Percentiles rank a stretch among this genome's conserved stretches.
Conservation (phyloP, 2,113 vertebrate genomes). For the Aspiorhynchus laticeps region DNA sequence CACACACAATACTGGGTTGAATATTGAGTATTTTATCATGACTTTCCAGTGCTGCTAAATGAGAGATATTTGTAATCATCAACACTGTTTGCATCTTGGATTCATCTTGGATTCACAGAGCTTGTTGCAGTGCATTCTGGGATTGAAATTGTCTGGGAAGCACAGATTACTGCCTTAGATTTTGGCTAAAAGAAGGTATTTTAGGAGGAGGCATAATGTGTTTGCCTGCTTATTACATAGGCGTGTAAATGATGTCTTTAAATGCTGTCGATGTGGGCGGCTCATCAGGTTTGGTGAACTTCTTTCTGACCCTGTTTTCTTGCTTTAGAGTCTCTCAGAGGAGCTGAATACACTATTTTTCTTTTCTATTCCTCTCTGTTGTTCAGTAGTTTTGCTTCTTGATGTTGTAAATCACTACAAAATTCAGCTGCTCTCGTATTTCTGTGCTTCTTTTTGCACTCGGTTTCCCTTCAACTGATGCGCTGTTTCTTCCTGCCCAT, state of each 20-base stretch:
- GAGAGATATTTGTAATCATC: not conserved
- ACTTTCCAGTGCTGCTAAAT: not conserved
- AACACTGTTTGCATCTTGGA: not conserved
- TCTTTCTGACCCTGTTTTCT: not conserved
- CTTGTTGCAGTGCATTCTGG: not conserved
- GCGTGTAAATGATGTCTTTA: not conserved
- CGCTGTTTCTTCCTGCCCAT: conserved; percentile 22
- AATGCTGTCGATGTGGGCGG: not conserved
- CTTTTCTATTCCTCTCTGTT: not conserved
- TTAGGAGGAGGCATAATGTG: not conserved
- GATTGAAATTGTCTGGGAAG: not conserved
- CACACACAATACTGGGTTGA: not conserved
- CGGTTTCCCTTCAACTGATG: not conserved
- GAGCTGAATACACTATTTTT: not conserved
- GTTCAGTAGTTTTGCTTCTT: not conserved
- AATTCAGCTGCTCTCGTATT: not conserved
- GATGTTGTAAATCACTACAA: not conserved
- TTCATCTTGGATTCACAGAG: not conserved
- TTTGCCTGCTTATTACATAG: not conserved
- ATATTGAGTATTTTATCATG: not conserved
- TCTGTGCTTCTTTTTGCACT: not conserved
- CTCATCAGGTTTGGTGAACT: not conserved
- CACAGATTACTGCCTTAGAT: not conserved
- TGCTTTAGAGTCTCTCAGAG: not conserved
- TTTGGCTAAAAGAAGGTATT: conserved; percentile 11